phyloP scores from a whole-genome alignment of 2,113 vertebrate genomes.

The Oceanites oceanicus region DNA sequence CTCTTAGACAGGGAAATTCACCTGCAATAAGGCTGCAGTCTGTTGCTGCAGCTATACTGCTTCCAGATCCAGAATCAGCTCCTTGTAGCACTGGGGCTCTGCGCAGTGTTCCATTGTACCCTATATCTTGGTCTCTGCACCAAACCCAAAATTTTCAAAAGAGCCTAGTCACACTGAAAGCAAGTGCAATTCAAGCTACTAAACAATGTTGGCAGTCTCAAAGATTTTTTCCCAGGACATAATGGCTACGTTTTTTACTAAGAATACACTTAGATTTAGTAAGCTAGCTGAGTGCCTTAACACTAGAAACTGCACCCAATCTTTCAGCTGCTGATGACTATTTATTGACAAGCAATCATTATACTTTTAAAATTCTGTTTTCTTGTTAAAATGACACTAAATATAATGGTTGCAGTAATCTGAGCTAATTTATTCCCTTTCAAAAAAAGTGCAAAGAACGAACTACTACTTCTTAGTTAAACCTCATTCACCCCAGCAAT shows the following conservation, averaged over 20 bases:
- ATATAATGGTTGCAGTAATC: not conserved
- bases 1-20: not conserved
- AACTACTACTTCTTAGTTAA: not conserved
- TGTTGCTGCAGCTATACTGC: not conserved
- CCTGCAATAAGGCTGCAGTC: not conserved
- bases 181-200: not conserved
- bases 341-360: not conserved
- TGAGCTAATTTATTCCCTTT: not conserved
- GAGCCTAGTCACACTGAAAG: not conserved
- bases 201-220: not conserved
- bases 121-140: not conserved
- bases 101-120: not conserved
- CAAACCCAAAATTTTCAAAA: not conserved
- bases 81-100: not conserved
- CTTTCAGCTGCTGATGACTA: not conserved
- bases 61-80: not conserved
- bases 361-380: not conserved
- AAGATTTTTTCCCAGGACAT: not conserved
- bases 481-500: not conserved
- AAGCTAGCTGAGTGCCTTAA: not conserved
- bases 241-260: not conserved
- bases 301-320: not conserved
- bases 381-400: not conserved
- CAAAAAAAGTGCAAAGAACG: not conserved
- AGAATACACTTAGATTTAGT: not conserved